A percentile compares a stretch with the other conserved stretches of the same genome.
phyloP scores from a whole-genome alignment of 2,888 invertebrate species.

The Conchocele bisecta region DNA sequence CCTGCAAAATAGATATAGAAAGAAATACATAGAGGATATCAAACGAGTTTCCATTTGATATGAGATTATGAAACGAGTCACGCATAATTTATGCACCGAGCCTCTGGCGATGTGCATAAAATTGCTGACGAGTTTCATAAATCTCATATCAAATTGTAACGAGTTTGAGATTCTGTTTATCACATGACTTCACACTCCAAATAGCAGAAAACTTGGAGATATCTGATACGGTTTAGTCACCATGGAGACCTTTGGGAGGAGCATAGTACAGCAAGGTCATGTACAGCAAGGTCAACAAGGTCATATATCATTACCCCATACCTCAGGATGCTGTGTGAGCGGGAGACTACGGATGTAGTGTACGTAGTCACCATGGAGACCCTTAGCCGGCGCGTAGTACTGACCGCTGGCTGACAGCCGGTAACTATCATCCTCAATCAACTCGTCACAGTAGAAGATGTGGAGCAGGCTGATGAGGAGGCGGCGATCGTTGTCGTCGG shows the following conservation, averaged over 20 bases:
- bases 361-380: conserved; percentile 77
- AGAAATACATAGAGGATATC: too few species aligned
- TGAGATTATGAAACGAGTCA: too few species aligned
- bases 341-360: conserved; percentile 80
- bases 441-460: conserved; percentile 77
- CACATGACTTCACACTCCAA: too few species aligned
- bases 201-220: too few species aligned
- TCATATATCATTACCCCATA: too few species aligned
- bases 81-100: too few species aligned
- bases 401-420: conserved; percentile 77
- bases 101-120: too few species aligned
- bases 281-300: background rate
- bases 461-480: conserved; percentile 79
- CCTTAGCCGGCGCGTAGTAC: conserved; percentile 79
- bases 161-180: too few species aligned
- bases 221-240: background rate
- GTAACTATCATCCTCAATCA: conserved; percentile 75
- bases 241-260: background rate
- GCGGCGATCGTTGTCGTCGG: conserved; percentile 81
- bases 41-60: too few species aligned
- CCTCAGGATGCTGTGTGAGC: conserved; percentile 81
- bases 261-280: background rate
- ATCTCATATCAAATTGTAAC: too few species aligned
- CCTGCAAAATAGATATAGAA: conserved; percentile 63
- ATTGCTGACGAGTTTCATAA: too few species aligned